A percentile compares a stretch with the other conserved stretches of the same genome.
Conservation (phyloP, 2,113 vertebrate genomes). For the Sphyrna mokarran region DNA sequence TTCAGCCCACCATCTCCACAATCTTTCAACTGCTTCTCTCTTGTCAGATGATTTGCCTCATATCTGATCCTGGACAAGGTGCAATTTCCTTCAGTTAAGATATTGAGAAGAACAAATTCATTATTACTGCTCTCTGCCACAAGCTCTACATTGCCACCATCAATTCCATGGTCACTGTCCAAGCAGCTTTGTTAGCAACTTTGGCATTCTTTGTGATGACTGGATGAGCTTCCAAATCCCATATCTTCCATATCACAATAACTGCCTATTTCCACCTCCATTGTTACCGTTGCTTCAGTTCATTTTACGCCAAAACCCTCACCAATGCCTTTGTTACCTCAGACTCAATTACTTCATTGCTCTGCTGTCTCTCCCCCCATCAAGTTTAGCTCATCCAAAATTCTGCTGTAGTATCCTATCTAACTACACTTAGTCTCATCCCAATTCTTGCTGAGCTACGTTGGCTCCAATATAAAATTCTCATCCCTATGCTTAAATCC, state of each 20-base stretch:
- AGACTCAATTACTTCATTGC: background rate
- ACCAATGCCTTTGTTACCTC: background rate
- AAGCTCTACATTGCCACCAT: background rate
- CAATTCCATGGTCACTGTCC: background rate
- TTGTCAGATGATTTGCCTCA: background rate
- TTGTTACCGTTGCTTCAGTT: background rate
- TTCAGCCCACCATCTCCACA: background rate
- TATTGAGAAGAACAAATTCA: background rate
- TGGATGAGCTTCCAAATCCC: background rate
- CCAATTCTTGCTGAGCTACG: background rate
- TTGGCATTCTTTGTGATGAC: background rate
- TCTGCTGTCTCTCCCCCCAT: background rate
- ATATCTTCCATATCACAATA: background rate
- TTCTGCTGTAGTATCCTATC: background rate
- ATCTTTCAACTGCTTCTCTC: background rate
- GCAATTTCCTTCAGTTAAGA: background rate
- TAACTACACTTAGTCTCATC: background rate
- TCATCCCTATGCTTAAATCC: background rate
- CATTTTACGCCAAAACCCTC: background rate
- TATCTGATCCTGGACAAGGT: background rate
- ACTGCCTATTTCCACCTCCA: background rate
- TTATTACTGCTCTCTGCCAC: background rate
- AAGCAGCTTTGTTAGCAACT: background rate
- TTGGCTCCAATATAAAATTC: background rate
- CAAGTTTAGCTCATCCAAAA: background rate